Evolutionary conservation across 1,140 invertebrate species (phyloP).

Genomic region (Euglossa dilemma): DNA sequence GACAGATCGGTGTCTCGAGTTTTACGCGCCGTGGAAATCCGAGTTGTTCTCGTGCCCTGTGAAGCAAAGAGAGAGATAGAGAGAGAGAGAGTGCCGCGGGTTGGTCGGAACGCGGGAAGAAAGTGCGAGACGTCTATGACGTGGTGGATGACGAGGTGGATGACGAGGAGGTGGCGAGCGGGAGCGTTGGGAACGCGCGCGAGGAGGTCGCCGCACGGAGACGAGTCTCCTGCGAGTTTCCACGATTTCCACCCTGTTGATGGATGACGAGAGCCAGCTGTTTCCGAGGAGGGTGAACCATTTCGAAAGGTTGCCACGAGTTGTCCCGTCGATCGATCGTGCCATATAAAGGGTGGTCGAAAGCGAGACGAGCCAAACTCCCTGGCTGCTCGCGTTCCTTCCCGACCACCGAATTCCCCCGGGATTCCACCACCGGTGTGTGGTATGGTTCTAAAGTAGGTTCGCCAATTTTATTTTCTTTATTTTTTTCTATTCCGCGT

Average conservation of each 20-base stretch:
- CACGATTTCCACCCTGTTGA: slow-evolving; percentile 58
- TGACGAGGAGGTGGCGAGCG: background rate
- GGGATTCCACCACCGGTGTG: background rate
- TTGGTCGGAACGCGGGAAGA: too few species aligned
- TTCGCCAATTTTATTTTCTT: background rate
- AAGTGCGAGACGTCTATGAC: too few species aligned
- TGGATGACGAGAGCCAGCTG: slow-evolving; percentile 67
- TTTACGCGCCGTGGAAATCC: too few species aligned
- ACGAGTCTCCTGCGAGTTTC: slow-evolving; percentile 32
- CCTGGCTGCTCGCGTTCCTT: background rate
- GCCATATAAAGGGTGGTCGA: slow-evolving; percentile 57
- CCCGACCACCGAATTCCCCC: background rate
- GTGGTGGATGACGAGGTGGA: too few species aligned
- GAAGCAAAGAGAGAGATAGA: too few species aligned
- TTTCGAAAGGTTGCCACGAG: slow-evolving; percentile 63
- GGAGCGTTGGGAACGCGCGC: background rate
- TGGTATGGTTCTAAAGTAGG: slow-evolving; percentile 57
- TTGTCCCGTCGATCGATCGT: slow-evolving; percentile 61
- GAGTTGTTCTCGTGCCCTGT: too few species aligned
- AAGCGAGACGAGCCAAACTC: slow-evolving; percentile 7
- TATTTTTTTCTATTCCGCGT: background rate
- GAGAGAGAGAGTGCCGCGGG: too few species aligned
- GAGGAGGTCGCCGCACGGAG: background rate
- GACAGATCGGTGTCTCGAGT: too few species aligned
- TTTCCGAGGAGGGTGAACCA: slow-evolving; percentile 60